Percentiles rank a stretch among this genome's conserved stretches.
phyloP scores from a whole-genome alignment of 37 sponge, comb jelly and placozoan species.

The Halichondria panicea region DNA sequence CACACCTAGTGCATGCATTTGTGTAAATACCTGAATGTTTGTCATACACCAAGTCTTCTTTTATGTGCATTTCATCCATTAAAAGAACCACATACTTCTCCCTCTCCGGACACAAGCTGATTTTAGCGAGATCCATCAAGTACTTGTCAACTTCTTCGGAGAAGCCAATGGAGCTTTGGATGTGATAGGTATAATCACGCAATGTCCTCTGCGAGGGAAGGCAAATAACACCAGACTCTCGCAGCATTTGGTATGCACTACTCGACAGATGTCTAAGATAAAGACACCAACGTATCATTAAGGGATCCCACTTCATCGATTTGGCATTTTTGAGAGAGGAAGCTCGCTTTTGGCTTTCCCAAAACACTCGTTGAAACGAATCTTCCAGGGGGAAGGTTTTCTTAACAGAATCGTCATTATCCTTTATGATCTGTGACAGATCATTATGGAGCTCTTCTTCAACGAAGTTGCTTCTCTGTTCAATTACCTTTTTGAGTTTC shows the following conservation, averaged over 20 bases:
- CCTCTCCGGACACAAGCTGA: not conserved
- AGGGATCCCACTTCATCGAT: too few species aligned
- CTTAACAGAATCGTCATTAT: too few species aligned
- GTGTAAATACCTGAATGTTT: not conserved
- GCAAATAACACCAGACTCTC: not conserved
- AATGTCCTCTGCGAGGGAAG: not conserved
- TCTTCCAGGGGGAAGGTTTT: too few species aligned
- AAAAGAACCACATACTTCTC: not conserved
- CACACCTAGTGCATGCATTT: too few species aligned
- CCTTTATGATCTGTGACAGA: too few species aligned
- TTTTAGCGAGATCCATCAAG: not conserved
- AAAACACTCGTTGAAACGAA: too few species aligned
- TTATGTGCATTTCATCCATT: slow-evolving; percentile 10
- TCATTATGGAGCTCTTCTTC: too few species aligned
- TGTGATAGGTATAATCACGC: not conserved
- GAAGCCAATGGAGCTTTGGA: not conserved
- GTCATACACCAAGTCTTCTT: slow-evolving; percentile 3
- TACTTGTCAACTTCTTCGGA: not conserved
- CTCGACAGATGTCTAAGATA: too few species aligned
- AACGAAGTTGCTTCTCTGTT: too few species aligned
- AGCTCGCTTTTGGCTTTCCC: too few species aligned
- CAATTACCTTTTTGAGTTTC: too few species aligned
- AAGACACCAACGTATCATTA: not conserved
- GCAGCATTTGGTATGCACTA: not conserved
- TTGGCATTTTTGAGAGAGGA: too few species aligned